Conservation (phyloP, 2,113 vertebrate species). For the Mastomys natalensis region DNA sequence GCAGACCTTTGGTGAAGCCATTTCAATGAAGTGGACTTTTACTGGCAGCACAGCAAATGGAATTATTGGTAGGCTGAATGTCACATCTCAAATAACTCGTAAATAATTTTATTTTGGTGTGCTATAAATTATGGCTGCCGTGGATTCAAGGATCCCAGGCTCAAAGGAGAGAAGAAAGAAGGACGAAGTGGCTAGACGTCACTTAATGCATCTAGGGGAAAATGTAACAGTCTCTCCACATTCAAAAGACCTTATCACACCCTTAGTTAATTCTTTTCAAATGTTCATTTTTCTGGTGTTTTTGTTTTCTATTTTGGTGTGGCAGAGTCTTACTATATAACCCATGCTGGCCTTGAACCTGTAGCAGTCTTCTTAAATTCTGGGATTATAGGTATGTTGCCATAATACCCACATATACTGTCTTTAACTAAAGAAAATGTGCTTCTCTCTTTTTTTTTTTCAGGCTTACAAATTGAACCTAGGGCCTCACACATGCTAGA, state of each 20-base stretch:
- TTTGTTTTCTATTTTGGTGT: not conserved
- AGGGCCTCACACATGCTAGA: not conserved
- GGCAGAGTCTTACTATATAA: not conserved
- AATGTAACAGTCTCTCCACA: not conserved
- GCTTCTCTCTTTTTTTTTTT: not conserved
- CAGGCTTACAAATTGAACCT: not conserved
- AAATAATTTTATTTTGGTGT: constrained; percentile 12
- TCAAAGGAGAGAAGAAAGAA: constrained; percentile 10
- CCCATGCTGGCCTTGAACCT: not conserved
- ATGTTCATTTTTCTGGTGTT: not conserved
- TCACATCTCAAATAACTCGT: not conserved
- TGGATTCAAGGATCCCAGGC: not conserved
- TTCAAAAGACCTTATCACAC: constrained; percentile 4
- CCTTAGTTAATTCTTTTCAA: not conserved
- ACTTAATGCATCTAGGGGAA: not conserved
- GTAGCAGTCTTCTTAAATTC: not conserved
- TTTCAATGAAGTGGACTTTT: constrained; percentile 34
- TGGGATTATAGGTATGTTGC: not conserved
- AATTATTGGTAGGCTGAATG: not conserved
- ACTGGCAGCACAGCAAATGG: not conserved
- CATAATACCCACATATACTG: not conserved
- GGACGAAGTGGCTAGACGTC: not conserved
- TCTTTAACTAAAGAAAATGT: constrained; percentile 36
- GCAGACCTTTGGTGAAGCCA: not conserved
- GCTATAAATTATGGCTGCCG: constrained; percentile 22